These are phyloP conservation scores for Solen grandis DNA, from an alignment of 1,140 invertebrate genomes.

Conservation along the genomic window DNA sequence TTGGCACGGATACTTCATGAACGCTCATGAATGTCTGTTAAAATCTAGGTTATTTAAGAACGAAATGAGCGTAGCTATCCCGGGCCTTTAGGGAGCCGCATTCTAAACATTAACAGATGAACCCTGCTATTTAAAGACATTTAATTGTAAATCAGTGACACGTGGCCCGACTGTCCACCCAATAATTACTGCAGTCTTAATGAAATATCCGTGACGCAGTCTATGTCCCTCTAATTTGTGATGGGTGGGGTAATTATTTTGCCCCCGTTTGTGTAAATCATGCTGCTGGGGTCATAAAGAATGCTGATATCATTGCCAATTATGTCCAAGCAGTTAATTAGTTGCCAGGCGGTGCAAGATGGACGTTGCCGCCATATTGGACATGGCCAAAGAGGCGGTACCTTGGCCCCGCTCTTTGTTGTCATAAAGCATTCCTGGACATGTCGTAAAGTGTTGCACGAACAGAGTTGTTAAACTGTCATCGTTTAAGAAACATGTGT, in stretches of 20 bases:
- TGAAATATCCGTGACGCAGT: conserved; percentile 42
- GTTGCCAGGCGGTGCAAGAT: conserved; percentile 10
- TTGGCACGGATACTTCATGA: no score
- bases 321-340: conserved; percentile 43
- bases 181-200: conserved; percentile 31
- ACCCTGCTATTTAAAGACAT: conserved; percentile 34
- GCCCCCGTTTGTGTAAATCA: conserved; percentile 51
- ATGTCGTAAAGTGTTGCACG: background rate
- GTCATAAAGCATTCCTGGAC: background rate
- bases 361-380: conserved; percentile 34
- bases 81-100: no score
- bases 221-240: conserved; percentile 51
- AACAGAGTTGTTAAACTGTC: background rate
- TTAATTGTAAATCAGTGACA: conserved; percentile 55
- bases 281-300: conserved; percentile 40
- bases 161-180: conserved; percentile 49
- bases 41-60: no score
- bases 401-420: background rate
- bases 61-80: no score
- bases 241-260: conserved; percentile 59
- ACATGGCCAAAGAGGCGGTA: background rate
- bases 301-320: conserved; percentile 50
- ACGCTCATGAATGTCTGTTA: no score
- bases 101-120: conserved; percentile 13
- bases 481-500: background rate